Evolutionary conservation across 2,797 vertebrate genomes (phyloP), one percentile per base, ranked within the genome.

Genomic region (Lemur catta): DNA sequence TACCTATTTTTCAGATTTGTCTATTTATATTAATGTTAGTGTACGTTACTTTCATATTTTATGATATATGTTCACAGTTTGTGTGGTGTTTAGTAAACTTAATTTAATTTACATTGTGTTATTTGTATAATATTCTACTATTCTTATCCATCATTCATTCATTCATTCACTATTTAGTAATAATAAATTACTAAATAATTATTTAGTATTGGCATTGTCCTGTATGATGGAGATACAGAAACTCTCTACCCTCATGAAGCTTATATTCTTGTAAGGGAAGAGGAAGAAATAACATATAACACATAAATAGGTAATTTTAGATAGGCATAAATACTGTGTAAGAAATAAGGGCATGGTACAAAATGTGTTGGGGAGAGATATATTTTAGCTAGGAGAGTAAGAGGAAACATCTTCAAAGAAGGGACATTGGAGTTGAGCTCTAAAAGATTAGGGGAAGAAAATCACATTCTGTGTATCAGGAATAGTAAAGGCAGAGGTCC

Each of bases 331-430:
- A 41, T 48, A 72, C 12, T 91, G 12, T 84, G 33, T 78, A 81
- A 67, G 35, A 81, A 92, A 80, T 75, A 74, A 81, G 26, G 5
- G 0, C 12, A 6, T 63, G 22, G 69, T 22, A 57, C 69, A 79
- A 71, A 61, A 84, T 78, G 0, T 75, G 9, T 75, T 82, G 43
- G 46, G 38, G 4, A 69, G 38, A 2, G 33, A 3, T 30, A 50
- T 46, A 38, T 75, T 84, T n/a, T 95, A 82, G 69, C 22, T 92
- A 69, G 48, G 7, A 57, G 38, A 69, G 22, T 41, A n/a, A 81
- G 35, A 94, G 8, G 14, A 95, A 92, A 67, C 26, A n/a, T 57
- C 30, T 63, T 94, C 15, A 69, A 93, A 93, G 35, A 75, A 93
- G n/a, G 12, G 26, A 46, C 14, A 71, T 69, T 72, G 78, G 35